Evolutionary conservation across 2,113 vertebrate genomes (phyloP).

Genomic region (Anarrhichthys ocellatus): DNA sequence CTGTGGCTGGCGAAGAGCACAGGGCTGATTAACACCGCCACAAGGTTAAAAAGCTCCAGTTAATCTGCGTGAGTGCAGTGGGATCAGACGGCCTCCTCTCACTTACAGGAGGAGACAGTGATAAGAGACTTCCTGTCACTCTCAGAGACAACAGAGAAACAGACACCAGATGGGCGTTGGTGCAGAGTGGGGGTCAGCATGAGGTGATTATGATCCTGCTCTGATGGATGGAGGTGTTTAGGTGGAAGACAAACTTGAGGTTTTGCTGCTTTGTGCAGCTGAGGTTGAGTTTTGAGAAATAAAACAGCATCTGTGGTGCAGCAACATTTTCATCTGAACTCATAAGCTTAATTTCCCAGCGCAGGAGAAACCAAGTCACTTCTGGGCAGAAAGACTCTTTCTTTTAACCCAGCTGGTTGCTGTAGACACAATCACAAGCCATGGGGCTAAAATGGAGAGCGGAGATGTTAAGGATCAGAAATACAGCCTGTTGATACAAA

Average conservation of each 20-base stretch:
- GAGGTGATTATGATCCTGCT: conserved; percentile 4
- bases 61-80: conserved; percentile 46
- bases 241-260: neutral
- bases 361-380: neutral
- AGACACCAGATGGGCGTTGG: neutral
- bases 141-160: conserved; percentile 5
- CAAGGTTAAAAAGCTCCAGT: conserved; percentile 62
- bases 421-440: conserved; percentile 9
- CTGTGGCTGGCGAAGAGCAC: conserved; percentile 39
- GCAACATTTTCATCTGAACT: neutral
- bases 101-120: conserved; percentile 41
- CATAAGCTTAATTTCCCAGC: neutral
- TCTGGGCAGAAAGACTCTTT: neutral
- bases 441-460: neutral
- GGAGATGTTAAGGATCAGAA: neutral
- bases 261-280: neutral
- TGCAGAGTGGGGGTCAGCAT: neutral
- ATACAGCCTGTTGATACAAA: neutral
- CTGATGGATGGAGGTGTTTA: conserved; percentile 4
- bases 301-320: neutral
- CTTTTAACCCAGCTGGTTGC: conserved; percentile 18
- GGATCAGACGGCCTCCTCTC: conserved; percentile 43
- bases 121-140: conserved; percentile 23
- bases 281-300: neutral
- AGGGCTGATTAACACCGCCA: conserved; percentile 54